Conservation (phyloP, 2,113 vertebrate genomes). For the Serranochromis macrocephalus region DNA sequence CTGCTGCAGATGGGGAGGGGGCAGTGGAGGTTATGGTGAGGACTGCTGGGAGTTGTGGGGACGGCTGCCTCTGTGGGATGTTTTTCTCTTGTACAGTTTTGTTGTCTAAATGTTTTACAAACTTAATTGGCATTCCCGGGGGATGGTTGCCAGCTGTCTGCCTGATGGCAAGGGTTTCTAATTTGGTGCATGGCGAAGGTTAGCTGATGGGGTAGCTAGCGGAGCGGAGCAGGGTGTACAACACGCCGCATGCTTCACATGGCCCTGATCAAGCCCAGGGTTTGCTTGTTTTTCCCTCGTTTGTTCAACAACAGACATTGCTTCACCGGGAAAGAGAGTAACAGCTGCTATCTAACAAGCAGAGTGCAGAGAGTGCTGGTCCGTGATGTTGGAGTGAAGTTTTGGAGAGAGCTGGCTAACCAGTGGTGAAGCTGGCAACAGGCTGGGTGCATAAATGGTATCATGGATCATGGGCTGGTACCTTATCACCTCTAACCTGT, state of each 20-base stretch:
- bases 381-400: background rate
- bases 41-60: conserved; percentile 60
- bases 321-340: conserved; percentile 35
- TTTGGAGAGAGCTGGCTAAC: conserved; percentile 13
- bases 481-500: background rate
- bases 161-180: conserved; percentile 73
- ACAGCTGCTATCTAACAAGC: conserved; percentile 58
- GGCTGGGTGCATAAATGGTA: background rate
- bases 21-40: conserved; percentile 49
- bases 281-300: conserved; percentile 65
- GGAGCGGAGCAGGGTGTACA: conserved; percentile 49
- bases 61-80: conserved; percentile 56
- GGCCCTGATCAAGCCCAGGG: conserved; percentile 44
- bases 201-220: conserved; percentile 60
- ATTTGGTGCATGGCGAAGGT: conserved; percentile 66
- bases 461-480: background rate
- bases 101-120: conserved; percentile 82
- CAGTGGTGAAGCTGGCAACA: conserved; percentile 1
- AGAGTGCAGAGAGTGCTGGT: conserved; percentile 24
- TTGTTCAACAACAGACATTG: conserved; percentile 51
- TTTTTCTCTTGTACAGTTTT: conserved; percentile 76
- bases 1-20: conserved; percentile 64
- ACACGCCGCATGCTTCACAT: conserved; percentile 27
- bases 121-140: conserved; percentile 79
- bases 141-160: conserved; percentile 75